Base-by-base conservation (phyloP, 2,797 vertebrate species). In the Tolypeutes matacus region DNA sequence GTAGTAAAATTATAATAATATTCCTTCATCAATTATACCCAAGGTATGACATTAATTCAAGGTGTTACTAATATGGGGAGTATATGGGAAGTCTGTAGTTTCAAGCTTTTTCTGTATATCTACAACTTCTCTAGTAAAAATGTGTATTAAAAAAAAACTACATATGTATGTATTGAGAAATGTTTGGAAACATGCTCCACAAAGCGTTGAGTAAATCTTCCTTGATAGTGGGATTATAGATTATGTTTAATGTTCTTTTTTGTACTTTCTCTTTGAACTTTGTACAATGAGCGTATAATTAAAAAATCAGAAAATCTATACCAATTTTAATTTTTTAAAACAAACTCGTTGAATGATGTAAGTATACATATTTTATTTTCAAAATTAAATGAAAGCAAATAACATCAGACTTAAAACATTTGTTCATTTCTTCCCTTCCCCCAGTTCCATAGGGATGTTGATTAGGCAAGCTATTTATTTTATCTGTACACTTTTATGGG, bases 391-490 rank as follows among this genome's bases (percentile, higher is more conserved):
- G 27, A 89, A 92, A 70, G 53, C 67, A 81, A 92, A 76, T 46
- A 70, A 76, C 10, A 42, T 53, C 36, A 72, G 51, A 86, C 86
- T 72, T 77, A 34, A 93, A 31, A 8, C 31, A 70, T 9, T 83
- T 86, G 56, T 23, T 81, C 39, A 62, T 11, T 49, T 91, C 1
- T 53, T 20, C 17, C 10, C 25, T 8, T 25, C 18, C 14, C 21
- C 2, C 10, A 27, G 39, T 64, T 73, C 65, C 11, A 34, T 8
- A 18, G 56, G 17, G 2, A 51, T 90, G 34, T 34, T 70, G 4
- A 86, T 86, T 62, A 86, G 15, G 5, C 27, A 76, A 81, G 10
- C 31, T 56, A 76, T 91, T 93, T 56, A 81, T 91, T 89, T 86
- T 56, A 87, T 88, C 67, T 82, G 23, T 31, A 62, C 20, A 64